phyloP scores from a whole-genome alignment of 2,888 invertebrate species.

The Masnerella sp. region DNA sequence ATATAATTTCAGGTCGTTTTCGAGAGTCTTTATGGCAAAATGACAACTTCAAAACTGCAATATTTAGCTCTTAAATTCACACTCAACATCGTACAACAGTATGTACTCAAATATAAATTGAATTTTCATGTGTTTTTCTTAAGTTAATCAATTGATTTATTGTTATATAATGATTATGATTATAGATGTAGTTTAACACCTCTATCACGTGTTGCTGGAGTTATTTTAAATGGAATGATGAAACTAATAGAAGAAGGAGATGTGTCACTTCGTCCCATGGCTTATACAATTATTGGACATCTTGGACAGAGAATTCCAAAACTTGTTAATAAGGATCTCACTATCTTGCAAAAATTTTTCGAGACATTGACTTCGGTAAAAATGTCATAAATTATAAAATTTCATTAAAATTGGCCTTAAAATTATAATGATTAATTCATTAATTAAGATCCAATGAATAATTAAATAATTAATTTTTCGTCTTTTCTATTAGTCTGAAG shows the following conservation, averaged over 20 bases:
- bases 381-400: no score
- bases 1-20: constrained; percentile 84
- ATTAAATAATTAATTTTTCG: no score
- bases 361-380: constrained; percentile 78
- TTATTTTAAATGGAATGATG: constrained; percentile 85
- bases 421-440: no score
- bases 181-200: constrained; percentile 82
- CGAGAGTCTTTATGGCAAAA: constrained; percentile 90
- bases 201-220: constrained; percentile 83
- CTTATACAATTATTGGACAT: constrained; percentile 86
- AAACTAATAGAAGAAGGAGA: constrained; percentile 85
- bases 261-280: constrained; percentile 82
- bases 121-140: constrained; percentile 62
- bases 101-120: no score
- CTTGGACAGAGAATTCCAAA: constrained; percentile 81
- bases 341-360: constrained; percentile 79
- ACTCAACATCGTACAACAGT: constrained; percentile 89
- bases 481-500: constrained; percentile 73
- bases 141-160: neutral
- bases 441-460: no score
- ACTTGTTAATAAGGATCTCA: constrained; percentile 84
- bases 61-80: constrained; percentile 89
- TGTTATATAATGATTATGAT: neutral
- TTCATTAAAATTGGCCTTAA: no score
- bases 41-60: constrained; percentile 90